Evolutionary conservation across 2,113 vertebrate species (phyloP), one percentile per base, ranked within the genome.

Genomic region (Rostratula benghalensis): DNA sequence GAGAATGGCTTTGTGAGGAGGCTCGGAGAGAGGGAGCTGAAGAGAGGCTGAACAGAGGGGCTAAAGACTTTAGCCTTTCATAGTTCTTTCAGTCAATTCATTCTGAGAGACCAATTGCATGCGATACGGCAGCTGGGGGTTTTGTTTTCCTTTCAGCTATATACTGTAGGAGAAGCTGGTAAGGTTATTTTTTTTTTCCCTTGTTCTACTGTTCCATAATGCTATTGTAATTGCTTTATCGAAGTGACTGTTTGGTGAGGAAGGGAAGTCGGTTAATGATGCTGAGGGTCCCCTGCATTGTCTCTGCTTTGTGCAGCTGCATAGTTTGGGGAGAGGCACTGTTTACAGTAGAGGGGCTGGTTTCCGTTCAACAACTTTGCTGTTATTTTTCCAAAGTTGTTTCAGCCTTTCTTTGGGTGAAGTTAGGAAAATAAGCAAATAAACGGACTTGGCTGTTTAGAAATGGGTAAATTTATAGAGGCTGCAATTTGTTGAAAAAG

Each of bases 1-100:
- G 95, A 96, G 97, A 97, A 97, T 88, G 94, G 98, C 98, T 98
- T 98, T 98, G 98, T 98, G 98, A 96, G 96, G 73, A 97, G 83
- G 91, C 95, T 92, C 95, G 94, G 93, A 97, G 97, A 97, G 90
- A 95, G 96, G 91, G 94, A 96, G 96, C 97, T 94, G 97, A 96
- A 97, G 93, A 97, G 96, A 94, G 92, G 95, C 89, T 93, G 95
- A 95, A 96, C 97, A 93, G 92, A 97, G 94, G 92, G 93, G 76
- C 81, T 91, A 94, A 96, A 77, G 97, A 94, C 95, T 96, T 93
- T 89, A 94, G 97, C 97, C 95, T 96, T 94, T 97, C 95, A 95
- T 77, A 94, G 96, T 90, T 89, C 95, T 97, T 96, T 97, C 96
- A 89, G 93, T 64, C 94, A 90, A 96, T 97, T 94, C 95, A 94